These are phyloP conservation scores for Merodon equestris DNA, from an alignment of 2,888 invertebrate genomes.

Conservation along the genomic window DNA sequence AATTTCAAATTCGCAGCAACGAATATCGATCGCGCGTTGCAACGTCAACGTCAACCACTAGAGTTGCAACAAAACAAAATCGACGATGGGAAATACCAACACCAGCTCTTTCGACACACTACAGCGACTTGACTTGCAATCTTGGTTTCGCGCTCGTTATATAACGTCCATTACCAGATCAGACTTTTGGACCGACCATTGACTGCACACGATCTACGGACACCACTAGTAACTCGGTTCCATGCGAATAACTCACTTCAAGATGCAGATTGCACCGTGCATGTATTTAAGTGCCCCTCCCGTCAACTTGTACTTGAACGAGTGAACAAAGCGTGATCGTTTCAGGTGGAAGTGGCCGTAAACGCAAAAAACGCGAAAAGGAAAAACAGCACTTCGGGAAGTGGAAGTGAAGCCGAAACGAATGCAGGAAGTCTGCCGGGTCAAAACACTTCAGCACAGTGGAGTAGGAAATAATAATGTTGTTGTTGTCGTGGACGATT, in stretches of 20 bases:
- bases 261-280: constrained; percentile 30
- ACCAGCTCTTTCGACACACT: constrained; percentile 48
- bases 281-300: constrained; percentile 21
- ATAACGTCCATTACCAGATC: constrained; percentile 49
- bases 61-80: constrained; percentile 40
- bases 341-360: constrained; percentile 19
- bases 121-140: constrained; percentile 52
- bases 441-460: constrained; percentile 44
- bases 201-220: constrained; percentile 8
- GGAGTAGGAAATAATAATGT: neutral
- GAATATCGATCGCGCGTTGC: constrained; percentile 33
- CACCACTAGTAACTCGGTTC: constrained; percentile 58
- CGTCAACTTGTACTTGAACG: constrained; percentile 47
- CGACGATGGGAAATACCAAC: constrained; percentile 27
- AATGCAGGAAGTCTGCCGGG: constrained; percentile 50
- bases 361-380: too few relatives aligned
- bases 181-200: constrained; percentile 49
- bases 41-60: constrained; percentile 28
- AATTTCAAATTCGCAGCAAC: too few relatives aligned
- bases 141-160: constrained; percentile 51
- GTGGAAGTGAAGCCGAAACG: constrained; percentile 52
- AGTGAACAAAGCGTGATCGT: constrained; percentile 17
- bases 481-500: too few relatives aligned
- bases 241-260: constrained; percentile 35
- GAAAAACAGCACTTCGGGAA: constrained; percentile 52